Evolutionary conservation across 2,888 invertebrate genomes (phyloP).

Genomic region (Eristalis pertinax): DNA sequence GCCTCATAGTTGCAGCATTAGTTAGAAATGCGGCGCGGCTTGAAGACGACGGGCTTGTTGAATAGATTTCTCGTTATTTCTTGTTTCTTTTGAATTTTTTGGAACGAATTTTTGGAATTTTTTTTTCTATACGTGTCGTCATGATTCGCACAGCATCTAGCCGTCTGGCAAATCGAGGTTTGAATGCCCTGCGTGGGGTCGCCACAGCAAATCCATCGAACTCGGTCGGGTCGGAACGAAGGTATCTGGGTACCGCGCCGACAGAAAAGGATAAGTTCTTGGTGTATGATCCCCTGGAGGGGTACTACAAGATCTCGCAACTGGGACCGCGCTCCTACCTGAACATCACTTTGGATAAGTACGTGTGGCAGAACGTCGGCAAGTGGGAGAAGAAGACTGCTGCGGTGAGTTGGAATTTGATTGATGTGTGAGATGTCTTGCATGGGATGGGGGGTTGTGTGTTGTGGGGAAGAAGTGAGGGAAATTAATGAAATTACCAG

Average conservation of each 20-base stretch:
- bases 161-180: slow-evolving; percentile 72
- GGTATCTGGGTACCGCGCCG: slow-evolving; percentile 76
- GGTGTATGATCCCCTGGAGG: slow-evolving; percentile 77
- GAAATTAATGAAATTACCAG: too few relatives aligned
- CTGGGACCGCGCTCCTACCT: slow-evolving; percentile 82
- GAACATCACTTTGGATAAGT: slow-evolving; percentile 84
- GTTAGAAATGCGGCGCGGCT: slow-evolving; percentile 24
- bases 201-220: slow-evolving; percentile 42
- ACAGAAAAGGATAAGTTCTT: slow-evolving; percentile 77
- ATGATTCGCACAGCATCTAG: slow-evolving; percentile 75
- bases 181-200: slow-evolving; percentile 62
- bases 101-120: neutral
- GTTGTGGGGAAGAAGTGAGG: too few relatives aligned
- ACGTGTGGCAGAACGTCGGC: slow-evolving; percentile 84
- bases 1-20: neutral
- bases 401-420: slow-evolving; percentile 84
- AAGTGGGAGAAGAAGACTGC: slow-evolving; percentile 86
- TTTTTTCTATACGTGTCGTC: neutral
- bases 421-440: too few relatives aligned
- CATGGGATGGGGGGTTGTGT: too few relatives aligned
- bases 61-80: neutral
- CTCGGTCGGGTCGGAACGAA: slow-evolving; percentile 73
- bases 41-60: slow-evolving; percentile 24
- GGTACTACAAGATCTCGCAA: slow-evolving; percentile 81
- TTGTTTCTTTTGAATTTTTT: neutral